Percentiles rank a stretch among this genome's conserved stretches.
Conservation (phyloP, 1,140 invertebrate genomes). For the Whitmania pigra region DNA sequence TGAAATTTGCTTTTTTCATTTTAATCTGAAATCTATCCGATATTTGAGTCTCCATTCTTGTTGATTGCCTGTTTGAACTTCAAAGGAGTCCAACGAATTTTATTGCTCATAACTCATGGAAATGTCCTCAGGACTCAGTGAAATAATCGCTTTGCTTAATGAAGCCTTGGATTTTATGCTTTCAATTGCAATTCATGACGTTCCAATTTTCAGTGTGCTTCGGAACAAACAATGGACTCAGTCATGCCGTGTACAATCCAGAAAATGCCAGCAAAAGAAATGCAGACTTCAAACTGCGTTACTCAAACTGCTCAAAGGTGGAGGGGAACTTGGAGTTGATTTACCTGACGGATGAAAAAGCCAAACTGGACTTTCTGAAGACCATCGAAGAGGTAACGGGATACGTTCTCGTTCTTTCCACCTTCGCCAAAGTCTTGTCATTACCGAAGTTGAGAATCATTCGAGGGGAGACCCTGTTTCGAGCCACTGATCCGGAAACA, state of each 20-base stretch:
- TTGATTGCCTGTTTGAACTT: no score
- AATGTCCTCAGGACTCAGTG: no score
- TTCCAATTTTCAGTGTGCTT: not conserved
- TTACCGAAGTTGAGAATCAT: conserved; percentile 85
- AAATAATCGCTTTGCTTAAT: no score
- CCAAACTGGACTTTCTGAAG: conserved; percentile 78
- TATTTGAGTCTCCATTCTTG: no score
- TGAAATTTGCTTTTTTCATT: no score
- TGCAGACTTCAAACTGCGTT: conserved; percentile 49
- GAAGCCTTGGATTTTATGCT: no score
- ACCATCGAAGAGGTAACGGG: conserved; percentile 87
- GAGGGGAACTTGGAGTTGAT: conserved; percentile 86
- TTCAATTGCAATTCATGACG: no score
- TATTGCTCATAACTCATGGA: no score
- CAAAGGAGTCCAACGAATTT: no score
- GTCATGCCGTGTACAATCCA: not conserved
- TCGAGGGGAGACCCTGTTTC: conserved; percentile 73
- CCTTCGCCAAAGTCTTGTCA: conserved; percentile 68
- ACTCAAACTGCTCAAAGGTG: conserved; percentile 93
- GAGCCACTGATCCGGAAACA: conserved; percentile 31
- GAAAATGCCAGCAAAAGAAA: not conserved
- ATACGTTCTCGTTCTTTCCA: conserved; percentile 86
- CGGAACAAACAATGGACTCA: not conserved
- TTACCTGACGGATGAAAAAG: conserved; percentile 28
- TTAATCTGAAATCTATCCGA: no score